Evolutionary conservation across 1,140 invertebrate genomes (phyloP), one percentile per base, ranked within the genome.

Genomic region (Drosophila grimshawi): DNA sequence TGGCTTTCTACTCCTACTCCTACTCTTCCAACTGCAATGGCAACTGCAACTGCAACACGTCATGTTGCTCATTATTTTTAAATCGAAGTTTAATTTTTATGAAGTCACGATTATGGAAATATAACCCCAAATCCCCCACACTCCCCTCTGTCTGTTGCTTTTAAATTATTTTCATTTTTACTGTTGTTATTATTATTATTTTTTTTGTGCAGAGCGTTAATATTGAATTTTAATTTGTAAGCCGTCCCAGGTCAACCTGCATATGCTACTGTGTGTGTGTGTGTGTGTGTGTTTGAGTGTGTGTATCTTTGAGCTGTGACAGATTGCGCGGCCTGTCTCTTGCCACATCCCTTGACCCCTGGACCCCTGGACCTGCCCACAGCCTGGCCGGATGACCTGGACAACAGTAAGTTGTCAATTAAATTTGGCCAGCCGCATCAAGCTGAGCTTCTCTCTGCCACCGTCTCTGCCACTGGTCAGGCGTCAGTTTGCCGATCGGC

Each of bases 141-240:
- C n/a, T 8, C 30, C 8, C 43, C 19, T 30, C 27, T 46, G 11
- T 4, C 46, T 53, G 60, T 33, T 73, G 65, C 73, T 91, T 81
- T 91, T 91, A 74, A 91, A 91, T 91, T 91, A 91, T 91, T 91
- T 91, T 77, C 66, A 82, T 77, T 86, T 85, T 66, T 66, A 61
- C 41, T 62, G 29, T 57, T 67, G 32, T 65, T 56, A 4, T 67
- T 59, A 6, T 70, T 55, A 60, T 71, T n/a, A n/a, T 61, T 78
- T 78, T 78, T 63, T 77, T 65, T 19, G 19, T 19, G 27, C 71
- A 56, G 65, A 69, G 75, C 85, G 88, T 91, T 91, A 91, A 91
- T 91, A 91, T 91, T 91, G 88, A 89, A 91, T 91, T 91, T 91
- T 91, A 91, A 91, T 91, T 91, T 91, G 80, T 85, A 89, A 91